Evolutionary conservation across 2,888 invertebrate genomes (phyloP).

Genomic region (Chydorus sphaericus): DNA sequence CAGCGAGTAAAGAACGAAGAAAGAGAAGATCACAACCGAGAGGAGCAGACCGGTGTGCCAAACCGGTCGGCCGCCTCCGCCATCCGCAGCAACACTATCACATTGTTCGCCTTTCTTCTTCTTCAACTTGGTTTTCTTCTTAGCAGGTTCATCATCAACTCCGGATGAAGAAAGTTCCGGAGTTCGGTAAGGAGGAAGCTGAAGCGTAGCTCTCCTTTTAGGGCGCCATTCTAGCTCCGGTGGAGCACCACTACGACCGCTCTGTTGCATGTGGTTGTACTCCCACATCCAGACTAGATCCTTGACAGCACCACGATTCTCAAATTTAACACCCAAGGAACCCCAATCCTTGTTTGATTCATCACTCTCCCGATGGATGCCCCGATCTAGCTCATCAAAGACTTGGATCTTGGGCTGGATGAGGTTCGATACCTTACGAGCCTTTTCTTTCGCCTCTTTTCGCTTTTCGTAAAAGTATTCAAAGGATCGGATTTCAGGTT

Average conservation of each 20-base stretch:
- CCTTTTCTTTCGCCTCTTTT: background rate
- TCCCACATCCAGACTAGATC: slow-evolving; percentile 15
- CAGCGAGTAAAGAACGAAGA: background rate
- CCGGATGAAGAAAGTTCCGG: background rate
- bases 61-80: background rate
- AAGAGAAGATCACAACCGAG: background rate
- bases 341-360: slow-evolving; percentile 11
- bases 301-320: slow-evolving; percentile 6
- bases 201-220: background rate
- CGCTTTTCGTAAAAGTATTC: background rate
- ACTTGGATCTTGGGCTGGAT: background rate
- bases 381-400: slow-evolving; percentile 3
- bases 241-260: background rate
- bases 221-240: background rate
- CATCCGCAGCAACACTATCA: background rate
- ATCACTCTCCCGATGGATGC: background rate
- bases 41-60: background rate
- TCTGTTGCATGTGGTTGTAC: slow-evolving; percentile 6
- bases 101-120: slow-evolving; percentile 6
- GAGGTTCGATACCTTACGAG: background rate
- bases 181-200: background rate
- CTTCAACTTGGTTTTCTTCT: slow-evolving; percentile 14
- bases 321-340: slow-evolving; percentile 10
- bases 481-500: background rate
- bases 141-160: background rate